A percentile compares a stretch with the other conserved stretches of the same genome.
Conservation (phyloP, 2,888 invertebrate genomes). For the Drosophila acutilabella region DNA sequence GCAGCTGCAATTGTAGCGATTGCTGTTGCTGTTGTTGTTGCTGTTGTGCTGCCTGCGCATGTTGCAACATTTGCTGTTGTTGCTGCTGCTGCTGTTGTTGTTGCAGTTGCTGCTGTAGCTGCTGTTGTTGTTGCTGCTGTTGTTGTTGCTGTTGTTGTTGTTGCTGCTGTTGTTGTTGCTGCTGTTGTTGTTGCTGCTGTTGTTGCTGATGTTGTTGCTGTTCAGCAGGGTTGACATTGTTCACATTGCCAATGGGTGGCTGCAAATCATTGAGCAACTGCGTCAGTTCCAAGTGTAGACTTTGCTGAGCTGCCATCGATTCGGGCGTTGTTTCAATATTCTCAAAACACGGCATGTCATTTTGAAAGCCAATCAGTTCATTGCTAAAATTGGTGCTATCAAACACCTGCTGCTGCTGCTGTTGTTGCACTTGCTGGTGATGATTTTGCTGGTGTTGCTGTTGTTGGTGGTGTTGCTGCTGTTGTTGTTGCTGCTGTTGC, state of each 20-base stretch:
- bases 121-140: conserved; percentile 16
- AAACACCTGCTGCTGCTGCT: conserved; percentile 48
- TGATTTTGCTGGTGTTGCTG: conserved; percentile 20
- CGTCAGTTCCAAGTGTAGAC: conserved; percentile 67
- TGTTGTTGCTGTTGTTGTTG: conserved; percentile 18
- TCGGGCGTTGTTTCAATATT: conserved; percentile 67
- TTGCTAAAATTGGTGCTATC: conserved; percentile 73
- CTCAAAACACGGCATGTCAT: conserved; percentile 82
- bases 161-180: conserved; percentile 26
- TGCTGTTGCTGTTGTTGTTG: conserved; percentile 8
- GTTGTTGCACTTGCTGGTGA: conserved; percentile 4
- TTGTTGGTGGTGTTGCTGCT: conserved; percentile 9
- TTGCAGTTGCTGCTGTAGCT: neutral
- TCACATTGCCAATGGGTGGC: conserved; percentile 29
- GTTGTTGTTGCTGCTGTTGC: conserved; percentile 4
- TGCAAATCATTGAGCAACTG: conserved; percentile 72
- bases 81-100: conserved; percentile 10
- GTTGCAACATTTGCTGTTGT: conserved; percentile 37
- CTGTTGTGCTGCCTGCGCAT: neutral
- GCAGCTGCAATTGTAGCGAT: conserved; percentile 23
- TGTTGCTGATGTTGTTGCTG: conserved; percentile 15
- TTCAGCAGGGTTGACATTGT: conserved; percentile 6
- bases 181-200: conserved; percentile 13
- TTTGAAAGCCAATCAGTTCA: conserved; percentile 81
- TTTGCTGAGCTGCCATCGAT: conserved; percentile 43